phyloP scores from a whole-genome alignment of 2,888 invertebrate genomes.

The Girardia tigrina region DNA sequence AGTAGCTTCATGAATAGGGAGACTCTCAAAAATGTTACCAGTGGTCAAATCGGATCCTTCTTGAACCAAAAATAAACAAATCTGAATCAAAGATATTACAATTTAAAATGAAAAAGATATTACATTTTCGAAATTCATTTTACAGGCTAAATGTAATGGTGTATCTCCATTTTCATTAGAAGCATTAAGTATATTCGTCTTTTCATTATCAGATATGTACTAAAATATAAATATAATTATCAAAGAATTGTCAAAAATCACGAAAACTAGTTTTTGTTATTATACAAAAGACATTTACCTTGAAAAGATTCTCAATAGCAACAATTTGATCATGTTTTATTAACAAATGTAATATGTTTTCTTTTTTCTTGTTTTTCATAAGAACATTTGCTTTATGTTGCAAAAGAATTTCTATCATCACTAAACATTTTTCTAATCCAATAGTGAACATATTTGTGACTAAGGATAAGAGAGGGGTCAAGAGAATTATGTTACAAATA shows the following conservation, averaged over 20 bases:
- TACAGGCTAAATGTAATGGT: background rate
- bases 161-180: background rate
- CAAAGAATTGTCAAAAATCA: too few species aligned
- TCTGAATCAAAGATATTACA: too few species aligned
- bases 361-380: background rate
- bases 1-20: background rate
- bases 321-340: background rate
- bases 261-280: too few species aligned
- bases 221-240: too few species aligned
- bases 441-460: background rate
- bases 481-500: background rate
- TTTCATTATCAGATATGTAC: too few species aligned
- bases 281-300: too few species aligned
- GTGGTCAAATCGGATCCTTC: background rate
- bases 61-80: background rate
- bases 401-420: background rate
- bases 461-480: background rate
- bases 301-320: background rate
- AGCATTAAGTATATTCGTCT: too few species aligned
- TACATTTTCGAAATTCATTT: too few species aligned
- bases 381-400: background rate
- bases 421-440: background rate
- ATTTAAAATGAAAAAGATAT: too few species aligned
- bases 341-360: background rate
- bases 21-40: background rate